Evolutionary conservation across 2,888 invertebrate genomes (phyloP).

Genomic region (Plusia festucae): DNA sequence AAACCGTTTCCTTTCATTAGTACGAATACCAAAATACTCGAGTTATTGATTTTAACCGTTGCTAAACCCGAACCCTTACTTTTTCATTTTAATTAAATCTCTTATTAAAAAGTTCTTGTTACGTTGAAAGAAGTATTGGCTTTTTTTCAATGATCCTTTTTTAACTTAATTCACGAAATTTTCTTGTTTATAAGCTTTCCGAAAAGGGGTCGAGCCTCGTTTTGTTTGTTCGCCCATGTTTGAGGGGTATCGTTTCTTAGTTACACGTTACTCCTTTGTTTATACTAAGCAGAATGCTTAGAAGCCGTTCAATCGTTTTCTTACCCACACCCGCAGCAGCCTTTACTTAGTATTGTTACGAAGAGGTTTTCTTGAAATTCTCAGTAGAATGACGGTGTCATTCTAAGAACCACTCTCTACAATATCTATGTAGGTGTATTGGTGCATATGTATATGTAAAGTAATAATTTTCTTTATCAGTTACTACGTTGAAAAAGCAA

Average conservation of each 20-base stretch:
- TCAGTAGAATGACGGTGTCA: conserved; percentile 44
- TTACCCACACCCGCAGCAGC: conserved; percentile 21
- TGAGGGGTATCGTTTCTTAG: conserved; percentile 5
- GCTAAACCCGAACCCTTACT: background rate
- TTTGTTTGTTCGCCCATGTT: conserved; percentile 6
- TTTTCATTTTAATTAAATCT: background rate
- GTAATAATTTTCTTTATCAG: conserved; percentile 53
- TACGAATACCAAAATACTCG: background rate
- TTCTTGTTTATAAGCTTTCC: background rate
- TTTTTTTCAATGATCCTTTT: conserved; percentile 10
- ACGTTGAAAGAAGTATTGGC: conserved; percentile 12
- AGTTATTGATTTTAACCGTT: conserved; percentile 2
- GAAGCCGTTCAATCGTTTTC: conserved; percentile 30
- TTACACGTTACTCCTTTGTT: conserved; percentile 13
- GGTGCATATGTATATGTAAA: conserved; percentile 29
- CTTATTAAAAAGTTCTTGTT: conserved; percentile 10
- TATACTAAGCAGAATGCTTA: conserved; percentile 21
- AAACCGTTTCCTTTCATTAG: background rate
- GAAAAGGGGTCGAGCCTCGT: background rate
- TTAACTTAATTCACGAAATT: conserved; percentile 3
- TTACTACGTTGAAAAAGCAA: conserved; percentile 52
- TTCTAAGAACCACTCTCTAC: conserved; percentile 57
- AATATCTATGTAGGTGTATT: conserved; percentile 35
- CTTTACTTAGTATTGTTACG: conserved; percentile 63
- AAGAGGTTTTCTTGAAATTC: conserved; percentile 58